Conservation (phyloP, 2,797 vertebrate genomes). For the Rhodeus uyekii region DNA sequence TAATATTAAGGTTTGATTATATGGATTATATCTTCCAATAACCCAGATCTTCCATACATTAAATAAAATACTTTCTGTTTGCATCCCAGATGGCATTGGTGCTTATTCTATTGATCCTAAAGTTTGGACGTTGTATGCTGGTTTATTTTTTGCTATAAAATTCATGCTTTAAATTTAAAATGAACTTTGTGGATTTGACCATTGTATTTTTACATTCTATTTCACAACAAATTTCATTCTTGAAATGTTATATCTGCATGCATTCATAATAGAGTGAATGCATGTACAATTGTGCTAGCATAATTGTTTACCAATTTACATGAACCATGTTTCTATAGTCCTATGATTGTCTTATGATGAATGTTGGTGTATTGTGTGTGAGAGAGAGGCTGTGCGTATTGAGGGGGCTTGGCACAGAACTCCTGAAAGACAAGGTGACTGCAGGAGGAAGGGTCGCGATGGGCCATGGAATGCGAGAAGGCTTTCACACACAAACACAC, state of each 20-base stretch:
- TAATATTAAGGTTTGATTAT: not conserved
- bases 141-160: not conserved
- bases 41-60: not conserved
- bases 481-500: constrained; percentile 60
- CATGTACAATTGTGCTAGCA: not conserved
- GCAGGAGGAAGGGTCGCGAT: constrained; percentile 66
- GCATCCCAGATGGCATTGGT: not conserved
- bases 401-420: constrained; percentile 49
- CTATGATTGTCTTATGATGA: not conserved
- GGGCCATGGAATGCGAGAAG: constrained; percentile 73
- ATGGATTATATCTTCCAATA: not conserved
- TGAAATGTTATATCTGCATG: not conserved
- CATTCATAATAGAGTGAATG: not conserved
- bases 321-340: not conserved
- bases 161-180: not conserved
- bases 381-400: not conserved
- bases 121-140: not conserved
- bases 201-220: not conserved
- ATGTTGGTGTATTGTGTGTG: constrained; percentile 30
- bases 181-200: not conserved
- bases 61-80: not conserved
- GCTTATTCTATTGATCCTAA: not conserved
- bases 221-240: not conserved
- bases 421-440: constrained; percentile 56
- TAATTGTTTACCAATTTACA: not conserved